phyloP scores from a whole-genome alignment of 2,797 vertebrate species.

The Naso thynnoides region DNA sequence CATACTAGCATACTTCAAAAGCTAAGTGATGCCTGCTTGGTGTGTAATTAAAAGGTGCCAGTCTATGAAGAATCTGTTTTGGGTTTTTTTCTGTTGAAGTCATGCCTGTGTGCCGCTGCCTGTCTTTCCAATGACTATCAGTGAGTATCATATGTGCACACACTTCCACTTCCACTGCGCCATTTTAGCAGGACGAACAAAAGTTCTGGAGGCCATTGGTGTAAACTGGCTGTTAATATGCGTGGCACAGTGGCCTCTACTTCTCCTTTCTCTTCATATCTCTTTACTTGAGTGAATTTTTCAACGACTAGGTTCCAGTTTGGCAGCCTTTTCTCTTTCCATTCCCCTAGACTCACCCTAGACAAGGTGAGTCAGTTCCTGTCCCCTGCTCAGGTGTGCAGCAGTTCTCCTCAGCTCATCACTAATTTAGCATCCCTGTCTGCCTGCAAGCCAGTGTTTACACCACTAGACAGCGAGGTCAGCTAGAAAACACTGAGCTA shows the following conservation, averaged over 20 bases:
- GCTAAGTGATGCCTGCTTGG: constrained; percentile 38
- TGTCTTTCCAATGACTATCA: constrained; percentile 28
- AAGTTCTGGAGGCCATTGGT: background rate
- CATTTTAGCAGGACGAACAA: constrained; percentile 16
- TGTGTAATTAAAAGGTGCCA: constrained; percentile 58
- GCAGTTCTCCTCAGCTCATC: constrained; percentile 42
- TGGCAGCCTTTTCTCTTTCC: background rate
- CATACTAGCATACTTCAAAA: constrained; percentile 5
- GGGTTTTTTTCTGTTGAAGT: constrained; percentile 45
- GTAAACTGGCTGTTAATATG: constrained; percentile 16
- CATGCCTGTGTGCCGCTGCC: constrained; percentile 38
- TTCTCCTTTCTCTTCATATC: background rate
- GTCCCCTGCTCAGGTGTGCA: constrained; percentile 43
- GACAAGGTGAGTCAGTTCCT: constrained; percentile 44
- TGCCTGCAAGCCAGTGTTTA: constrained; percentile 23
- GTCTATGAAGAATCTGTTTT: constrained; percentile 45
- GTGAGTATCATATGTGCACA: constrained; percentile 22
- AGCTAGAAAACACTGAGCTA: constrained; percentile 34
- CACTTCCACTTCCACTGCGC: constrained; percentile 14
- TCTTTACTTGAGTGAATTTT: background rate
- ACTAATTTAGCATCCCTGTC: constrained; percentile 55
- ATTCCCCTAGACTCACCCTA: background rate
- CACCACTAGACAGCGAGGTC: constrained; percentile 9
- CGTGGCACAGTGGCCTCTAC: background rate
- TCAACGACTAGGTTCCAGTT: constrained; percentile 18